These are phyloP conservation scores for Sciurus vulgaris DNA, from an alignment of 2,797 vertebrate species.

Conservation along the genomic window DNA sequence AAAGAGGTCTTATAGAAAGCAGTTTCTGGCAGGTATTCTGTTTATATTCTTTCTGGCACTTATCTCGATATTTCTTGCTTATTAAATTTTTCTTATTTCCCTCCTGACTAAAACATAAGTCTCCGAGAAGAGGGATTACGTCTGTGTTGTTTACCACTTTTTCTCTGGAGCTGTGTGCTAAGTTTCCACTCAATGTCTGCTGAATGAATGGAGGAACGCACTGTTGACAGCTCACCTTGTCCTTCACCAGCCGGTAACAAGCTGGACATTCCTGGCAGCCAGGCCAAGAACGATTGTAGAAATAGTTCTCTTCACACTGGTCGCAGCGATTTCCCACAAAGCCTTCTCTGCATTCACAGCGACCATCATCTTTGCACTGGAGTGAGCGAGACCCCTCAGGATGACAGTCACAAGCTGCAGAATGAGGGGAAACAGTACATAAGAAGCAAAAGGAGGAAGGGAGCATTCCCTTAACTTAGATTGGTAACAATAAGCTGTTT, in stretches of 20 bases:
- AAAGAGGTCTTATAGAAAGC: neutral
- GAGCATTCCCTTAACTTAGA: neutral
- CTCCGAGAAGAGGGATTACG: neutral
- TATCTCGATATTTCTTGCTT: neutral
- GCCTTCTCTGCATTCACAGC: slow-evolving; percentile 94
- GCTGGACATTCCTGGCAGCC: slow-evolving; percentile 98
- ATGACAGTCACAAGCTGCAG: slow-evolving; percentile 96
- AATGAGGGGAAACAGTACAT: slow-evolving; percentile 30
- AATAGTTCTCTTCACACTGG: slow-evolving; percentile 99
- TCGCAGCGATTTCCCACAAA: slow-evolving; percentile 96
- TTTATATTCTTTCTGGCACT: neutral
- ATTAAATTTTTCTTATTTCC: neutral
- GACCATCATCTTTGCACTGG: slow-evolving; percentile 94
- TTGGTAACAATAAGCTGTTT: neutral
- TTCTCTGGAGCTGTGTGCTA: neutral
- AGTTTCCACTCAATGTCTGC: fast-evolving
- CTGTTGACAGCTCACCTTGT: slow-evolving; percentile 91
- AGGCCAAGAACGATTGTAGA: slow-evolving; percentile 96
- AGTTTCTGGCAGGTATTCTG: neutral
- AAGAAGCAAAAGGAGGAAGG: neutral
- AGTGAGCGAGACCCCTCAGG: slow-evolving; percentile 93
- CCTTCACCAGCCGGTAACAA: slow-evolving; percentile 96
- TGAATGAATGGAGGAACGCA: neutral
- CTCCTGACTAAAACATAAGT: neutral
- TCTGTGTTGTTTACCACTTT: neutral